These are phyloP conservation scores for Chrysomallon squamiferum DNA, from an alignment of 1,140 invertebrate species.

Conservation along the genomic window DNA sequence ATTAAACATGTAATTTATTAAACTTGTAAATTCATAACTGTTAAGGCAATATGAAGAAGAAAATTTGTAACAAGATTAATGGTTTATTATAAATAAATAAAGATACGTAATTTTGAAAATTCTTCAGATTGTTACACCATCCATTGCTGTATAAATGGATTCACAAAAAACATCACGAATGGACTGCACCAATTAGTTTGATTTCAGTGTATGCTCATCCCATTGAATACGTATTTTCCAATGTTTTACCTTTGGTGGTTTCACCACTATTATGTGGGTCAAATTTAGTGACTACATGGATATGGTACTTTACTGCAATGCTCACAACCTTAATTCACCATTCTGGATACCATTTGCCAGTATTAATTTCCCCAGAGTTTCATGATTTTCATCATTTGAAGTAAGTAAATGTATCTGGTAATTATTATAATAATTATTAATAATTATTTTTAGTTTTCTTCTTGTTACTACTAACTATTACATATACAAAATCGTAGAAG, in stretches of 20 bases:
- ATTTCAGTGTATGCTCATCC: slow-evolving; percentile 88
- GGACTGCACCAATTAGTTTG: slow-evolving; percentile 63
- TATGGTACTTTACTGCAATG: slow-evolving; percentile 82
- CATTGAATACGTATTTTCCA: slow-evolving; percentile 84
- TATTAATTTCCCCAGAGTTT: slow-evolving; percentile 84
- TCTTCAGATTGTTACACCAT: slow-evolving; percentile 76
- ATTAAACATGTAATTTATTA: no score
- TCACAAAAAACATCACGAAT: slow-evolving; percentile 78
- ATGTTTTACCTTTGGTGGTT: slow-evolving; percentile 78
- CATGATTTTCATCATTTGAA: slow-evolving; percentile 85
- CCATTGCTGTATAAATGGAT: slow-evolving; percentile 79
- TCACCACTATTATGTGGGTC: slow-evolving; percentile 81
- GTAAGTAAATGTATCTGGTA: slow-evolving; percentile 70
- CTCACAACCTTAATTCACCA: slow-evolving; percentile 83
- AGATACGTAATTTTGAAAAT: no score
- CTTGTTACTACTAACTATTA: not conserved
- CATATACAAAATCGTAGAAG: not conserved
- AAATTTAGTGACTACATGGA: slow-evolving; percentile 80
- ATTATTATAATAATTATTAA: not conserved
- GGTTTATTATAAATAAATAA: no score
- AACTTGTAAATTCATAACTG: no score
- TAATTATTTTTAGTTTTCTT: not conserved
- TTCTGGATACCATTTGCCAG: slow-evolving; percentile 87
- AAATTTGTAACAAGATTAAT: no score
- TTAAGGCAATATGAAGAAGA: no score